Conservation (phyloP, 2,888 invertebrate species). For the Tipula vernalis region DNA sequence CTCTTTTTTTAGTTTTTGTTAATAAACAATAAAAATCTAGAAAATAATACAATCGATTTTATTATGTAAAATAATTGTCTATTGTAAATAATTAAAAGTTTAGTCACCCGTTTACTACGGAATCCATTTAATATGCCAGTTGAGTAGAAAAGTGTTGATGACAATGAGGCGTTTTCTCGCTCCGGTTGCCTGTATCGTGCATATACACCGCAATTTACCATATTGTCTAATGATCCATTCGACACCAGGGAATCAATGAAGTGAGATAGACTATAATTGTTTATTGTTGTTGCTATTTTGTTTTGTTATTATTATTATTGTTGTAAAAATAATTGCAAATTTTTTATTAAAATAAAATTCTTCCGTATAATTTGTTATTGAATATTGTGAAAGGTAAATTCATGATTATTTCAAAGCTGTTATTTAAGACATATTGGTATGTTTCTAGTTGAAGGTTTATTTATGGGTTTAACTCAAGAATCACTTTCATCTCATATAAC, state of each 20-base stretch:
- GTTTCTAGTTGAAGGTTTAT: neutral
- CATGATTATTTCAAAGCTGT: neutral
- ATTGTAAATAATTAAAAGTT: neutral
- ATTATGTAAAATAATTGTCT: neutral
- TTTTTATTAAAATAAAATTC: neutral
- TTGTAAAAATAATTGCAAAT: neutral
- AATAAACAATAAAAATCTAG: neutral
- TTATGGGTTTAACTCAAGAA: too few relatives aligned
- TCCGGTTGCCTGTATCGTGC: neutral
- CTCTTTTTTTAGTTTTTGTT: neutral
- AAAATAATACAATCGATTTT: neutral
- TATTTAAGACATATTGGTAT: neutral
- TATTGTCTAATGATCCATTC: neutral
- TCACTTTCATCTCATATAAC: too few relatives aligned
- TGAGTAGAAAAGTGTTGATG: neutral
- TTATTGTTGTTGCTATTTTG: neutral
- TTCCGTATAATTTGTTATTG: neutral
- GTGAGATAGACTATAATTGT: neutral
- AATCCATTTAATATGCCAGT: neutral
- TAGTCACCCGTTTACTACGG: neutral
- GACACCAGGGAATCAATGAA: neutral
- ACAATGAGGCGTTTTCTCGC: neutral
- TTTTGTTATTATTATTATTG: neutral
- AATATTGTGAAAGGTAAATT: neutral
- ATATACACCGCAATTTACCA: neutral